A percentile compares a stretch with the other conserved stretches of the same genome.
phyloP scores from a whole-genome alignment of 2,113 vertebrate genomes.

The Phalacrocorax aristotelis region DNA sequence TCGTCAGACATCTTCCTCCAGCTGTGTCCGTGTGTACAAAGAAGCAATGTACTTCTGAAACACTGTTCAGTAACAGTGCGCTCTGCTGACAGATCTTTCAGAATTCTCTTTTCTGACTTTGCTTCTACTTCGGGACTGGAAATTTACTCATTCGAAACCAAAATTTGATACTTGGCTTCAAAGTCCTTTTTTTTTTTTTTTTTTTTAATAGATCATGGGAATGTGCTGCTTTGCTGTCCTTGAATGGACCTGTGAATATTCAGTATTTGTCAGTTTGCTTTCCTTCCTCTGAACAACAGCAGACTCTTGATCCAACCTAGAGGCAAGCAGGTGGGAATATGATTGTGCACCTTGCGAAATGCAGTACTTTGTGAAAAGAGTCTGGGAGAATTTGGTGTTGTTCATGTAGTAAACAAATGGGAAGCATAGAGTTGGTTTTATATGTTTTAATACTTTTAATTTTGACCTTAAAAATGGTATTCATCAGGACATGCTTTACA shows the following conservation, averaged over 20 bases:
- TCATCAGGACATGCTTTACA: accelerated
- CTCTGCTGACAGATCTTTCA: background rate
- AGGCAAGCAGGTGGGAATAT: background rate
- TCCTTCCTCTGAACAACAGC: background rate
- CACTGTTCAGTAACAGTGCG: background rate
- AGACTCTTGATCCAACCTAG: background rate
- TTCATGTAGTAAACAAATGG: background rate
- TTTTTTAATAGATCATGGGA: background rate
- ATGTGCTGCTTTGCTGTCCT: background rate
- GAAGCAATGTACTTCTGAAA: background rate
- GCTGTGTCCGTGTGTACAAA: accelerated
- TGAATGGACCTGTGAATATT: background rate
- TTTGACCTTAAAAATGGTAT: background rate
- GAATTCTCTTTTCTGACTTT: background rate
- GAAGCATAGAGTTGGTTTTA: background rate
- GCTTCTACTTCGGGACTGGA: background rate
- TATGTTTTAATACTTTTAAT: background rate
- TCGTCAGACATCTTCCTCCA: background rate
- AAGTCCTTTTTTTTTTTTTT: background rate
- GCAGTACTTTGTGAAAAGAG: background rate
- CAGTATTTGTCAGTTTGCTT: background rate
- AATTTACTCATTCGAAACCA: background rate
- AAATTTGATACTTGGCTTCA: background rate
- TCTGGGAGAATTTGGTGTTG: background rate
- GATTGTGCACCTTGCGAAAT: background rate